phyloP scores from a whole-genome alignment of 2,113 vertebrate species.

The Canis aureus region DNA sequence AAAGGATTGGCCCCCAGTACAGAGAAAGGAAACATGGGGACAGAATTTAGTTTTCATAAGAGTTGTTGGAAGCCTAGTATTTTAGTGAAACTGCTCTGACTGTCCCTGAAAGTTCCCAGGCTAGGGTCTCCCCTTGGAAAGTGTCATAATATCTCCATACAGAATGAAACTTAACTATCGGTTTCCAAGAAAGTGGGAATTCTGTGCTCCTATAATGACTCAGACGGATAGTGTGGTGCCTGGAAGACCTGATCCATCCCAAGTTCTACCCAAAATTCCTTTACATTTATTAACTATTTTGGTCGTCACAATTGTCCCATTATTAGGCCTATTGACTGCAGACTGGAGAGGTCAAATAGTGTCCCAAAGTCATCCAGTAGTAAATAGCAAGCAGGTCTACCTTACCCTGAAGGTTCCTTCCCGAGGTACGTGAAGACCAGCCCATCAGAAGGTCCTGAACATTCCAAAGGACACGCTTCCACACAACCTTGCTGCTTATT shows the following conservation, averaged over 20 bases:
- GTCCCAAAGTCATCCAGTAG: background rate
- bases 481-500: background rate
- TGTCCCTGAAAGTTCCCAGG: background rate
- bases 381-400: background rate
- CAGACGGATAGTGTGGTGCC: no score
- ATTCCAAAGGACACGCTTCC: fast-evolving
- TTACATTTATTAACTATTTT: background rate
- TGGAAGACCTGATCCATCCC: background rate
- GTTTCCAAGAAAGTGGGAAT: background rate
- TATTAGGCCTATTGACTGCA: background rate
- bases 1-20: background rate
- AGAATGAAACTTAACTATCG: background rate
- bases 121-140: background rate
- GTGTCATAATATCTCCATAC: background rate
- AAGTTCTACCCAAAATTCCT: background rate
- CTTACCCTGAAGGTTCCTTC: background rate
- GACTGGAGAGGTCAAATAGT: background rate
- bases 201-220: background rate
- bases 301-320: background rate
- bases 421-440: background rate
- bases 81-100: background rate
- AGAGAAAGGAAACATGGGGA: background rate
- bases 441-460: background rate
- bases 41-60: background rate
- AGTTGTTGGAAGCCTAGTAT: background rate